Base-by-base conservation (phyloP, 2,113 vertebrate species). In the Acrocephalus kingi region DNA sequence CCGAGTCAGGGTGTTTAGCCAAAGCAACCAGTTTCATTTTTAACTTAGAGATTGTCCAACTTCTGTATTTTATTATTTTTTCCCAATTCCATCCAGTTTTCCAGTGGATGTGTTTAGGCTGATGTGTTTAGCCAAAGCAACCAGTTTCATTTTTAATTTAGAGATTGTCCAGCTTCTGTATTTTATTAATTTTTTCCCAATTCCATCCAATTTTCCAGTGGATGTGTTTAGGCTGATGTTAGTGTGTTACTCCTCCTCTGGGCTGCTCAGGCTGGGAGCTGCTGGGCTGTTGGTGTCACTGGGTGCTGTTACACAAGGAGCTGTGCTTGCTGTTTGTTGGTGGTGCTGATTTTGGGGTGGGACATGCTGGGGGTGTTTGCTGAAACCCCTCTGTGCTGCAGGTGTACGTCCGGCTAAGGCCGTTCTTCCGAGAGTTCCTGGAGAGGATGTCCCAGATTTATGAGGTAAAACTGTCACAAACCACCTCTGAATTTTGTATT, bases 401-500 rank as follows among this genome's bases (percentile, higher is more conserved):
- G 99, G 99, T 99, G 43, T 99, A 99, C 59, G 99, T 99, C 73
- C 98, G 99, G 89, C 98, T 99, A 98, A 98, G 99, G 97, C 99
- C 99, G 7, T 99, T 99, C 98, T 99, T 99, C 96, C 98, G 99
- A 98, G 99, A 99, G 97, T 99, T 99, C 97, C 97, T 99, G 97
- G 99, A 99, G 88, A 98, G 99, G 64, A 99, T 99, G 99, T 99
- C 99, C 97, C 99, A 99, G 97, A 99, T 99, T 96, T 99, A 99
- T 96, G 99, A 99, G 99, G 99, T 99, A 98, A 98, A 75, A n/a
- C 66, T 23, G 12, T 24, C 45, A 39, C n/a, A 31, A 19, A 0
- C 35, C 24, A 3, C 52, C 35, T 75, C 59, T 69, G 55, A 12
- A 23, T 51, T 37, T 11, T 0, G 2, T 22, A 2, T 88, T 73